Evolutionary conservation across 2,113 vertebrate genomes (phyloP), one percentile per base, ranked within the genome.

Genomic region (Numida meleagris): DNA sequence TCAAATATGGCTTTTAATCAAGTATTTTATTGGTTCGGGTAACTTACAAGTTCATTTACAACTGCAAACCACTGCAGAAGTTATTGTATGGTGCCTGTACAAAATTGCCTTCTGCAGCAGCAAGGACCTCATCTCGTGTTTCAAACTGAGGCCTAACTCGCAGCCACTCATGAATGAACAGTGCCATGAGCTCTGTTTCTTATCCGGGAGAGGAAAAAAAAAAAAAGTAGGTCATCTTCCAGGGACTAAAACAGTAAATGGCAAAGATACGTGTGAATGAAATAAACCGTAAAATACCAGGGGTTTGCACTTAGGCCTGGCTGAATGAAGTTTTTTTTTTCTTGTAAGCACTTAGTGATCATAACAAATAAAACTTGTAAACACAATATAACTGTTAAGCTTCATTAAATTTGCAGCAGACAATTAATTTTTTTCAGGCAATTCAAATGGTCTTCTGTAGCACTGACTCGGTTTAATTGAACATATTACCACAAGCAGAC

Each of bases 381-480:
- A 87, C 84, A 90, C 93, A 96, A 95, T 92, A 81, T 86, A 73
- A 95, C 73, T 67, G 90, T 94, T 92, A 68, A 75, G 90, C 92
- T 89, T 97, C 94, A 96, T 97, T 94, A 97, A 94, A 91, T 92
- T 93, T 96, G 92, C 92, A 97, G 88, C 91, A 96, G 95, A 85
- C 94, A 97, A 96, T 97, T 97, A 97, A 96, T 96, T 97, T 89
- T 89, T 91, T 94, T 31, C 89, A 46, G 23, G 89, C 92, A 90
- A 94, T 96, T 97, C 88, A 83, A 53, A 95, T 86, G 88, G 94
- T 94, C 94, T 94, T 93, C 86, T 85, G 83, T 86, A 94, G 91
- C 36, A 59, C 95, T 81, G 95, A 82, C 91, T 95, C 80, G n/a
- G 74, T 97, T 96, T 97, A 98, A 98, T 97, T 97, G 97, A 97